Evolutionary conservation across 1,140 invertebrate species (phyloP).

Genomic region (Pseudomyrmex dendroicus): DNA sequence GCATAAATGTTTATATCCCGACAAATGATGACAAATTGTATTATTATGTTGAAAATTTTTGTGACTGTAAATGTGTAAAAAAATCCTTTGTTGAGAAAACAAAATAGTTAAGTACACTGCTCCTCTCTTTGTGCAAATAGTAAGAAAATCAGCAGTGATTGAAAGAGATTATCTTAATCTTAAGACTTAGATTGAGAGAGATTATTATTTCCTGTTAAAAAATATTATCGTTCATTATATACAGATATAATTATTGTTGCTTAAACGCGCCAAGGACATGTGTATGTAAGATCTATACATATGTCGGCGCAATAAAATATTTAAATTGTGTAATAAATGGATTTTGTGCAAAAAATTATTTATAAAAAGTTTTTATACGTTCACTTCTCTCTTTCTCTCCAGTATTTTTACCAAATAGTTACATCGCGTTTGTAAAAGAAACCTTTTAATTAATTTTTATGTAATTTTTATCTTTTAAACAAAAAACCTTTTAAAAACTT

Average conservation of each 20-base stretch:
- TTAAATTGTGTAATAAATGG: neutral
- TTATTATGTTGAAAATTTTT: constrained; percentile 22
- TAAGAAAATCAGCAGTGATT: neutral
- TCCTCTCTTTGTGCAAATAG: neutral
- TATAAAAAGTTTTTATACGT: neutral
- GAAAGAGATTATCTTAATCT: neutral
- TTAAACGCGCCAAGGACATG: constrained; percentile 19
- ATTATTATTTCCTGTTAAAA: constrained; percentile 41
- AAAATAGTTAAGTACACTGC: neutral
- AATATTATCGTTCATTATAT: constrained; percentile 26
- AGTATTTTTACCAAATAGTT: neutral
- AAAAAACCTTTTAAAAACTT: no score
- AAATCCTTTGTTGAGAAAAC: neutral
- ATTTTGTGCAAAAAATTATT: neutral
- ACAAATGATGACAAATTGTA: neutral
- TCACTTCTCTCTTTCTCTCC: neutral
- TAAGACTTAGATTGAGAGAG: neutral
- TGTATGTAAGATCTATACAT: neutral
- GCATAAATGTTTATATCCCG: neutral
- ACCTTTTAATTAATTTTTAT: neutral
- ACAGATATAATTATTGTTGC: constrained; percentile 50
- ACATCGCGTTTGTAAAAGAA: neutral
- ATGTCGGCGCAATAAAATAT: neutral
- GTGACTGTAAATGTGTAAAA: neutral
- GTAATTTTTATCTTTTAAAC: neutral